These are phyloP conservation scores for Drosophila histrio DNA, from an alignment of 2,888 invertebrate species.

Conservation along the genomic window DNA sequence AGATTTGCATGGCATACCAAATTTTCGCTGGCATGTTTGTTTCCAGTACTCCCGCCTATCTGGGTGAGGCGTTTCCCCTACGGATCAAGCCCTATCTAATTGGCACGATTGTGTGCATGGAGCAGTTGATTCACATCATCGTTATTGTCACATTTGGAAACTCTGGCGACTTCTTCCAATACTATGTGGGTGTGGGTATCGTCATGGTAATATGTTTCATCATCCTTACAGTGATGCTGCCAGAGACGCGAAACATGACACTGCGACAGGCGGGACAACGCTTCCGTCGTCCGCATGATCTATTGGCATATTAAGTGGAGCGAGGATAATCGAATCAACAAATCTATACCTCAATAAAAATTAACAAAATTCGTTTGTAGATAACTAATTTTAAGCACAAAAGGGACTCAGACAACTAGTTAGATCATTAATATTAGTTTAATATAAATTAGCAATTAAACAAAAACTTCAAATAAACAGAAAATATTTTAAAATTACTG, in stretches of 20 bases:
- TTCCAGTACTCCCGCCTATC: slow-evolving; percentile 67
- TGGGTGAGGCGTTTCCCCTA: slow-evolving; percentile 78
- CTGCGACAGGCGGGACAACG: slow-evolving; percentile 48
- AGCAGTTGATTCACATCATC: slow-evolving; percentile 67
- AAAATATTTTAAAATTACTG: too few relatives aligned
- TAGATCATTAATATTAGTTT: not conserved
- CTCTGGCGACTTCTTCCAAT: slow-evolving; percentile 27
- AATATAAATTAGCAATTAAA: not conserved
- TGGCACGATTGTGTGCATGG: slow-evolving; percentile 59
- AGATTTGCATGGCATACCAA: slow-evolving; percentile 63
- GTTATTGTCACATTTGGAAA: slow-evolving; percentile 41
- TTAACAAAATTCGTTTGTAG: not conserved
- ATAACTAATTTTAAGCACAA: not conserved
- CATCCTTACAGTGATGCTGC: slow-evolving; percentile 42
- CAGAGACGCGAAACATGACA: slow-evolving; percentile 48
- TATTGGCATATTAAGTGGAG: slow-evolving; percentile 28
- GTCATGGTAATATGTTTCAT: slow-evolving; percentile 46
- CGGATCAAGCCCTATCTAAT: slow-evolving; percentile 68
- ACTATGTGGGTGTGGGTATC: slow-evolving; percentile 60
- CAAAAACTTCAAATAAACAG: not conserved
- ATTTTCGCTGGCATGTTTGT: slow-evolving; percentile 70
- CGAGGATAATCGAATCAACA: too few relatives aligned
- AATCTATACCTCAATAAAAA: slow-evolving; percentile 1
- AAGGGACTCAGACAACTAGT: not conserved
- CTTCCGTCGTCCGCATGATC: slow-evolving; percentile 33